Percentiles rank a stretch among this genome's conserved stretches.
Evolutionary conservation across 2,797 vertebrate species (phyloP).

Genomic region (Periparus ater): DNA sequence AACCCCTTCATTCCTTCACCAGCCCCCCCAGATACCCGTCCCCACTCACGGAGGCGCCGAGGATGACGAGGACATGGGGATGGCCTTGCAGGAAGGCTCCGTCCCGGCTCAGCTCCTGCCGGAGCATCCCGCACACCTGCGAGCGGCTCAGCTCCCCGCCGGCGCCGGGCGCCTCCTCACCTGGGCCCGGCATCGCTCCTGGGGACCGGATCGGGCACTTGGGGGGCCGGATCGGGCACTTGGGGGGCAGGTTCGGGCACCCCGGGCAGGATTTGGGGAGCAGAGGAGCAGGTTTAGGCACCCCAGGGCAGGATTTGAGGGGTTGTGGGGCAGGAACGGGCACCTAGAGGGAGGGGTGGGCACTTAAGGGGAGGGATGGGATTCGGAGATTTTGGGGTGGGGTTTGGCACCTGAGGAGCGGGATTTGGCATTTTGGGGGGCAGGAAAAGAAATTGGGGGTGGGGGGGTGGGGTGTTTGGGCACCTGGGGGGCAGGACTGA

Average conservation of each 20-base stretch:
- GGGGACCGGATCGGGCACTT: not conserved
- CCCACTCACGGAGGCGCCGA: not conserved
- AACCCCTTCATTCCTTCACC: no score
- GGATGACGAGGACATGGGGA: not conserved
- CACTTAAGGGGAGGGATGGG: not conserved
- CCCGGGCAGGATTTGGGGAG: not conserved
- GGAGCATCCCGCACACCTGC: not conserved
- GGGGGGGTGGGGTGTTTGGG: no score
- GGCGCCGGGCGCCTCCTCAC: not conserved
- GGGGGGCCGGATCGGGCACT: not conserved
- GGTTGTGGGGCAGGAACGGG: not conserved
- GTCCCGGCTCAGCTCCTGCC: not conserved
- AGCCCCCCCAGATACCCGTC: not conserved
- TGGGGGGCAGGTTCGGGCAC: not conserved
- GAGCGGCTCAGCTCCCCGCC: not conserved
- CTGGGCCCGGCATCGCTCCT: not conserved
- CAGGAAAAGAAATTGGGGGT: no score
- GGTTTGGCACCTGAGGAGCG: no score
- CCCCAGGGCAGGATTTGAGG: not conserved
- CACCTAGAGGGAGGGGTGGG: not conserved
- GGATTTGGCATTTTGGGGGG: no score
- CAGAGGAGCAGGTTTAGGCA: not conserved
- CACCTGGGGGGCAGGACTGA: no score
- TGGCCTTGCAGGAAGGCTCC: not conserved
- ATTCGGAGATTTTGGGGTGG: not conserved